Evolutionary conservation across 2,113 vertebrate genomes (phyloP).

Genomic region (Ginglymostoma cirratum): DNA sequence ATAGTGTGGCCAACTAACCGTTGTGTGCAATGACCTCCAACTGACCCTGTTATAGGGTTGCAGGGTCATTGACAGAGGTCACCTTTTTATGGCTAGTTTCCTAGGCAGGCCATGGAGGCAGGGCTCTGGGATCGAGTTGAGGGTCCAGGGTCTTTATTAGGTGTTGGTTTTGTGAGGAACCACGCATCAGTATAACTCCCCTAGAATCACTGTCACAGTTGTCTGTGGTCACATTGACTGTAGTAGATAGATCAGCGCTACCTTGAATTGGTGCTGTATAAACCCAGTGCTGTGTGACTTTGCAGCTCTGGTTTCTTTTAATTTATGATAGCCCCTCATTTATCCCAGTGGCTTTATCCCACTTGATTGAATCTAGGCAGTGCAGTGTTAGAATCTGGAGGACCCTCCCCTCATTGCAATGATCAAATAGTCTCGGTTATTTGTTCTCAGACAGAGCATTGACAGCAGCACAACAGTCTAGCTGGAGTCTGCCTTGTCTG

Average conservation of each 20-base stretch:
- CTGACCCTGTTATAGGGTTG: background rate
- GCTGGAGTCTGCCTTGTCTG: slow-evolving; percentile 9
- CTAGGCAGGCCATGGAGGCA: background rate
- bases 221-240: background rate
- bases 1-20: background rate
- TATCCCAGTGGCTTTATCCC: background rate
- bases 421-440: background rate
- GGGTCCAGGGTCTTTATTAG: background rate
- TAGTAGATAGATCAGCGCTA: background rate
- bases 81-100: background rate
- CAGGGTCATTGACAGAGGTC: background rate
- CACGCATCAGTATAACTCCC: background rate
- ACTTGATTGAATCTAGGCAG: background rate
- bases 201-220: background rate
- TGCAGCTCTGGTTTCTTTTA: background rate
- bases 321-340: background rate
- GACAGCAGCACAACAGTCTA: slow-evolving; percentile 3
- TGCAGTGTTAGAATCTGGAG: background rate
- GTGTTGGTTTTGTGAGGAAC: background rate
- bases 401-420: background rate
- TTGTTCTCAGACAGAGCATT: background rate
- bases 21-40: background rate
- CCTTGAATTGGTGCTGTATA: background rate
- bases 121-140: background rate
- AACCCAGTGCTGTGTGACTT: background rate